These are phyloP conservation scores for Agonopterix arenella DNA, from an alignment of 2,888 invertebrate genomes.

Conservation along the genomic window DNA sequence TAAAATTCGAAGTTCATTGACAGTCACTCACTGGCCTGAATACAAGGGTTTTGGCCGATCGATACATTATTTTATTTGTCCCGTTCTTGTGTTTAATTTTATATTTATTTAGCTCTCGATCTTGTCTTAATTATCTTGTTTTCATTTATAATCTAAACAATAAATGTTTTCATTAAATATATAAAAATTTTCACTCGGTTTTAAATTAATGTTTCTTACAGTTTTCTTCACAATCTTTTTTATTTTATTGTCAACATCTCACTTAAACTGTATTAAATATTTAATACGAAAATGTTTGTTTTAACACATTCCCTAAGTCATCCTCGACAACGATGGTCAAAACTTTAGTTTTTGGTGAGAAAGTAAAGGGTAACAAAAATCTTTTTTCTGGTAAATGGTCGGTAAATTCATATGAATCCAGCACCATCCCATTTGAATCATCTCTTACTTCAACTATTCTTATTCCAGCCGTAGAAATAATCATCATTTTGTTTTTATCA, in stretches of 20 bases:
- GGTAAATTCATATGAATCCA: slow-evolving; percentile 80
- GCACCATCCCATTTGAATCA: slow-evolving; percentile 77
- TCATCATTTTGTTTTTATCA: slow-evolving; percentile 76
- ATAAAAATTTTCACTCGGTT: slow-evolving; percentile 8
- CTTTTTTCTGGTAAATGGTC: slow-evolving; percentile 75
- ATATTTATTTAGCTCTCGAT: too few relatives aligned
- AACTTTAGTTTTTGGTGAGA: slow-evolving; percentile 63
- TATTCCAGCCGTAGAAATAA: slow-evolving; percentile 79
- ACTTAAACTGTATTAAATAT: slow-evolving; percentile 21
- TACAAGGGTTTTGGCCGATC: too few relatives aligned
- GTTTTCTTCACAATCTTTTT: slow-evolving; percentile 18
- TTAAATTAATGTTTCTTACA: slow-evolving; percentile 12
- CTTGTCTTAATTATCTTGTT: too few relatives aligned
- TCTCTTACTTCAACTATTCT: slow-evolving; percentile 81
- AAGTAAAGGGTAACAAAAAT: slow-evolving; percentile 74
- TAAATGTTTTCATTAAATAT: slow-evolving; percentile 5
- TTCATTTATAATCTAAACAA: too few relatives aligned
- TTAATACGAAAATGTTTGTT: slow-evolving; percentile 77
- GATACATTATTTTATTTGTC: too few relatives aligned
- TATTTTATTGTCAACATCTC: slow-evolving; percentile 52
- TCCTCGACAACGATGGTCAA: slow-evolving; percentile 81
- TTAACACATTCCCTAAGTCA: slow-evolving; percentile 81
- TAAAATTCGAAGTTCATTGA: too few relatives aligned
- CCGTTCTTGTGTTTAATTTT: too few relatives aligned
- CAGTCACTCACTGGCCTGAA: too few relatives aligned